Percentiles rank a stretch among this genome's conserved stretches.
phyloP scores from a whole-genome alignment of 2,113 vertebrate genomes.

The Recurvirostra avosetta region DNA sequence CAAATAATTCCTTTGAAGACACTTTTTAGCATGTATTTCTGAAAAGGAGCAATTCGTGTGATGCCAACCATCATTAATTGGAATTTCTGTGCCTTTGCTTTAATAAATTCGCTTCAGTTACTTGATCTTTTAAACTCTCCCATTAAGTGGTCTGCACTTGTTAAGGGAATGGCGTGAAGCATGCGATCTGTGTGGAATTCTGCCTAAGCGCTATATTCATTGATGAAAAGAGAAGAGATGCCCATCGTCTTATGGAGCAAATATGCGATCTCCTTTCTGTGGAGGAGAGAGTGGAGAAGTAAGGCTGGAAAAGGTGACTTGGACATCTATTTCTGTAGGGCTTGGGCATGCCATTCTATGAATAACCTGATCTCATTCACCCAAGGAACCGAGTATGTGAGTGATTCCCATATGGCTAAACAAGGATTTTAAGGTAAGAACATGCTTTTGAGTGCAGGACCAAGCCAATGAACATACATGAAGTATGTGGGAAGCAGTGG shows the following conservation, averaged over 20 bases:
- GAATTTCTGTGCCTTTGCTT: constrained; percentile 60
- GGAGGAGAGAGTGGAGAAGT: neutral
- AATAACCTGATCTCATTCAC: neutral
- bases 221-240: neutral
- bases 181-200: neutral
- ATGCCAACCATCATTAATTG: constrained; percentile 68
- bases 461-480: neutral
- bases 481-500: neutral
- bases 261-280: neutral
- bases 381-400: neutral
- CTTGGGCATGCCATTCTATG: neutral
- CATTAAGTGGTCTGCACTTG: constrained; percentile 36
- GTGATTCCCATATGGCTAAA: neutral
- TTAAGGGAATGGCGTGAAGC: neutral
- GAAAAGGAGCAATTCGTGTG: constrained; percentile 66
- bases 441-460: neutral
- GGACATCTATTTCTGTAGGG: neutral
- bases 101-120: constrained; percentile 62
- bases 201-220: neutral
- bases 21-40: constrained; percentile 58
- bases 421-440: neutral
- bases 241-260: fast-evolving
- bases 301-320: neutral
- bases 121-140: constrained; percentile 38
- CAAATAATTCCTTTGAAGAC: constrained; percentile 61